phyloP scores from a whole-genome alignment of 2,797 vertebrate genomes.

The Leptodactylus fallax region DNA sequence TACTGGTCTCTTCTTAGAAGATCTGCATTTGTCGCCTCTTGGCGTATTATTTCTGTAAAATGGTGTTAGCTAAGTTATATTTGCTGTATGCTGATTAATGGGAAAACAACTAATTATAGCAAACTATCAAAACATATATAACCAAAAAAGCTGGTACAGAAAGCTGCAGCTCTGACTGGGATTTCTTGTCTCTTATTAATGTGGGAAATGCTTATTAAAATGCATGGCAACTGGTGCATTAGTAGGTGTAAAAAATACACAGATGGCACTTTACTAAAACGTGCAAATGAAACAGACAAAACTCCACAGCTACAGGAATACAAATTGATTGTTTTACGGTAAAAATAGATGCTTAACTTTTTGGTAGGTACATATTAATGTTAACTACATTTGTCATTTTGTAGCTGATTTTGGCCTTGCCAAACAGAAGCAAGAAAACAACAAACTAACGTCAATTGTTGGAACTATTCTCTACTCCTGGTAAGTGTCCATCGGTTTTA shows the following conservation, averaged over 20 bases:
- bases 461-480: conserved; percentile 91
- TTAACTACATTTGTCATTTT: conserved; percentile 62
- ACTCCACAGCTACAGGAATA: conserved; percentile 34
- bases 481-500: conserved; percentile 71
- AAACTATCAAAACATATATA: conserved; percentile 41
- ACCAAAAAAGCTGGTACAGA: not conserved
- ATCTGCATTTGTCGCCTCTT: not conserved
- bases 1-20: not conserved
- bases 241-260: conserved; percentile 21
- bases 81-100: conserved; percentile 30
- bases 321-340: not conserved
- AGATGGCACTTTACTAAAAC: conserved; percentile 21
- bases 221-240: conserved; percentile 26
- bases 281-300: conserved; percentile 23
- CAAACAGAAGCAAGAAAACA: conserved; percentile 91
- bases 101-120: conserved; percentile 39
- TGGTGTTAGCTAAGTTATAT: conserved; percentile 6
- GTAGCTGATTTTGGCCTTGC: conserved; percentile 91
- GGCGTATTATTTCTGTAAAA: not conserved
- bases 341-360: conserved; percentile 7
- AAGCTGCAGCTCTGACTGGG: not conserved
- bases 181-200: conserved; percentile 36
- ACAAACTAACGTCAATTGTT: conserved; percentile 87
- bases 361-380: conserved; percentile 5
- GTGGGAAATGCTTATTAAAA: conserved; percentile 46